Percentiles rank a stretch among this genome's conserved stretches.
These are phyloP conservation scores for Coendou prehensilis DNA, from an alignment of 2,797 vertebrate genomes.

Conservation along the genomic window DNA sequence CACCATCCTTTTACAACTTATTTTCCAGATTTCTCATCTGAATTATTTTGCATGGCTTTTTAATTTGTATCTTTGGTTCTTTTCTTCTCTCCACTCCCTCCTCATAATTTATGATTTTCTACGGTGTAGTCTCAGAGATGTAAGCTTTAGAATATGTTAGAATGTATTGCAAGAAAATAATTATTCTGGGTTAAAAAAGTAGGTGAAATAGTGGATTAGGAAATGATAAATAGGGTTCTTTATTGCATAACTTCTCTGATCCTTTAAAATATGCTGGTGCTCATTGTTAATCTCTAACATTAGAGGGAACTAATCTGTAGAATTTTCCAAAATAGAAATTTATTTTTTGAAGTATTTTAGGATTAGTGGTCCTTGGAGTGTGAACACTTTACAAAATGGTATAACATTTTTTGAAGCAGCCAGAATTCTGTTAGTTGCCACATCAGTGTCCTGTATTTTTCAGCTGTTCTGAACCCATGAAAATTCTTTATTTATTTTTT, in stretches of 20 bases:
- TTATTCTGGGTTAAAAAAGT: neutral
- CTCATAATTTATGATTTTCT: slow-evolving; percentile 52
- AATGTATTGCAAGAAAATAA: slow-evolving; percentile 11
- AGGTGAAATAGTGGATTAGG: neutral
- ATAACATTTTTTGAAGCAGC: neutral
- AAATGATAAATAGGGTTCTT: neutral
- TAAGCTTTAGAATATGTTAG: neutral
- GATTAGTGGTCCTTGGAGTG: neutral
- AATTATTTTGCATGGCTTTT: slow-evolving; percentile 14
- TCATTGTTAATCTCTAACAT: neutral
- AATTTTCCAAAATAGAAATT: neutral
- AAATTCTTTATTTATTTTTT: neutral
- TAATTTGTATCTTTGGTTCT: slow-evolving; percentile 11
- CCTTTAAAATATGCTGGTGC: neutral
- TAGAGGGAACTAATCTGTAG: neutral
- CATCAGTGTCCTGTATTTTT: neutral
- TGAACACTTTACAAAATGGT: neutral
- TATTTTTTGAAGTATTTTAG: neutral
- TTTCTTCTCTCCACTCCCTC: neutral
- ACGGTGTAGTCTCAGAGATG: neutral
- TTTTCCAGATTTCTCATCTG: slow-evolving; percentile 13
- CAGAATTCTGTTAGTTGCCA: neutral
- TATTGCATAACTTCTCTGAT: neutral
- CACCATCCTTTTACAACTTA: neutral
- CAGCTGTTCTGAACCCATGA: neutral